These are phyloP conservation scores for Benitochromis conjunctus DNA, from an alignment of 2,113 vertebrate genomes.

Conservation along the genomic window DNA sequence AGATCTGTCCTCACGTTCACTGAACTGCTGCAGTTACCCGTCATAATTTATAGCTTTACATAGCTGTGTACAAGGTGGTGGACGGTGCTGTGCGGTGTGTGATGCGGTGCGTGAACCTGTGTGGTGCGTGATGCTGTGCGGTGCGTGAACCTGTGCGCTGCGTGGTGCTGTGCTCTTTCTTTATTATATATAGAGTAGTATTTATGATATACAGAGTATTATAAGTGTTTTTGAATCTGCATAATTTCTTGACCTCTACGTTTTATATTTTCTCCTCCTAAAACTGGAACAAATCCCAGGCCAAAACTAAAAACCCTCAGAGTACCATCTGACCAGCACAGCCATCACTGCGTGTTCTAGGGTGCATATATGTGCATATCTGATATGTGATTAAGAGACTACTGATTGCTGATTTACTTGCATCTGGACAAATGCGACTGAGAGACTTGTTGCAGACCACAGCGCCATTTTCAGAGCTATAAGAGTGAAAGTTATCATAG, in stretches of 20 bases:
- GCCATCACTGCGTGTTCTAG: neutral
- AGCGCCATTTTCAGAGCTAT: constrained; percentile 95
- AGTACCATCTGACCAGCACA: neutral
- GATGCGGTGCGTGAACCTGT: too few species aligned
- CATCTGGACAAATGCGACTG: neutral
- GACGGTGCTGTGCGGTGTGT: neutral
- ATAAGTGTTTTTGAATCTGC: neutral
- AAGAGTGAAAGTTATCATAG: constrained; percentile 83
- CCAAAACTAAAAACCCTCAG: neutral
- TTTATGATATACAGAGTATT: neutral
- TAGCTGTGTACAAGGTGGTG: neutral
- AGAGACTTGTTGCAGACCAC: constrained; percentile 76
- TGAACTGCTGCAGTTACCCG: neutral
- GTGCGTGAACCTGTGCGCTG: neutral
- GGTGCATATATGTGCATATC: neutral
- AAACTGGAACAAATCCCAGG: neutral
- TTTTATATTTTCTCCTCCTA: neutral
- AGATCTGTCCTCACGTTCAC: neutral
- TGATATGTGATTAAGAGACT: neutral
- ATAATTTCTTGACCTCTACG: neutral
- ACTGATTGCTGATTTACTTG: neutral
- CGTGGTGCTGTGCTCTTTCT: neutral
- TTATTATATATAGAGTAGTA: neutral
- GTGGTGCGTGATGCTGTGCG: too few species aligned
- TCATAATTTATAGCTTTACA: neutral